These are phyloP conservation scores for Hylomyscus alleni DNA, from an alignment of 2,797 vertebrate genomes.

Conservation along the genomic window DNA sequence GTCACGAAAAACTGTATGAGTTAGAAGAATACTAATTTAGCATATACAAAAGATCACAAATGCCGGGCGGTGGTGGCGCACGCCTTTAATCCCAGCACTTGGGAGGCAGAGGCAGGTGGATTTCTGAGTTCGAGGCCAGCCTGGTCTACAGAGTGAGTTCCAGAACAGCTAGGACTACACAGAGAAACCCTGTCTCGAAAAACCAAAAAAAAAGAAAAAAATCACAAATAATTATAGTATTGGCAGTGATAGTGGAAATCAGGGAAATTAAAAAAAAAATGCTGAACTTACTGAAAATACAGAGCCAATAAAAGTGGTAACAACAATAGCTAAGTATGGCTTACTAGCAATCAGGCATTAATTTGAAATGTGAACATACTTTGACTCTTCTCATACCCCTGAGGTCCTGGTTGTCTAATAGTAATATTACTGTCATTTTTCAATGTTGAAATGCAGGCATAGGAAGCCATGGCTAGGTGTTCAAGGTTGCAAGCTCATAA, in stretches of 20 bases:
- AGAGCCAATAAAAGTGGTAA: conserved; percentile 9
- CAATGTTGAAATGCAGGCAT: background rate
- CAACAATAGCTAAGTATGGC: background rate
- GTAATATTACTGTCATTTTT: background rate
- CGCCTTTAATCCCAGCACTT: too few species aligned
- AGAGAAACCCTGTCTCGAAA: too few species aligned
- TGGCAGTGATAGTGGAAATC: conserved; percentile 58
- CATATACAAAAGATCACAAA: conserved; percentile 36
- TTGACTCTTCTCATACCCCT: background rate
- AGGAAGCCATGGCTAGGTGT: background rate
- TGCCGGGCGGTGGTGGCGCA: too few species aligned
- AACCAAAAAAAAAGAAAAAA: too few species aligned
- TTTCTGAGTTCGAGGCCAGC: too few species aligned
- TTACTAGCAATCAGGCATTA: background rate
- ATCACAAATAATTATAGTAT: conserved; percentile 28
- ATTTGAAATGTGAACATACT: background rate
- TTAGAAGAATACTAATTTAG: conserved; percentile 52
- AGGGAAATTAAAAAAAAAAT: conserved; percentile 31
- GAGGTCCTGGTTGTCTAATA: background rate
- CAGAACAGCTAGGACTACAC: too few species aligned
- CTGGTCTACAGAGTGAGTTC: too few species aligned
- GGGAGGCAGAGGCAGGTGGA: too few species aligned
- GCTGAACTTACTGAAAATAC: conserved; percentile 54
- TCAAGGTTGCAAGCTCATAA: background rate
- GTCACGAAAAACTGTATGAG: background rate